Evolutionary conservation across 2,888 invertebrate genomes (phyloP).

Genomic region (Platerodrilus igneus): DNA sequence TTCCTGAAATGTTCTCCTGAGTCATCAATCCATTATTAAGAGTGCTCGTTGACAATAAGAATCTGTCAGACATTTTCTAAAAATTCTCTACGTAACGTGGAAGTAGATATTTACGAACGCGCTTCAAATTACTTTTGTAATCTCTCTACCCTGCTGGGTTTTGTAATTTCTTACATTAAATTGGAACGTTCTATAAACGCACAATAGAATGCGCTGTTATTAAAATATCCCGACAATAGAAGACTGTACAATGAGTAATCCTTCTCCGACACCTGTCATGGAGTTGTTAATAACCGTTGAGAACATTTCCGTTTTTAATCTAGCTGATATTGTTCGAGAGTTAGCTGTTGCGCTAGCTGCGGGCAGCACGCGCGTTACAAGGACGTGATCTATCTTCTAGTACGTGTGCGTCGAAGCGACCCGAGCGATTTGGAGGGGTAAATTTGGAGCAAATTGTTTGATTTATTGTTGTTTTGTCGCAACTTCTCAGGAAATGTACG

Average conservation of each 20-base stretch:
- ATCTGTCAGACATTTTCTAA: slow-evolving; percentile 16
- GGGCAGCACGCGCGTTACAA: slow-evolving; percentile 33
- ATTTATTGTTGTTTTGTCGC: slow-evolving; percentile 37
- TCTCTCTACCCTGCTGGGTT: slow-evolving; percentile 14
- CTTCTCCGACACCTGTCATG: slow-evolving; percentile 40
- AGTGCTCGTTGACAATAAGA: slow-evolving; percentile 19
- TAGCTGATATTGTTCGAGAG: slow-evolving; percentile 43
- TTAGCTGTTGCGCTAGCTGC: slow-evolving; percentile 38
- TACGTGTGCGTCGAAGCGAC: slow-evolving; percentile 37
- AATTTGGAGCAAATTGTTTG: slow-evolving; percentile 40
- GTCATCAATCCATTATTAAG: slow-evolving; percentile 26
- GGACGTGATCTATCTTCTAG: slow-evolving; percentile 36
- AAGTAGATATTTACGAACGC: slow-evolving; percentile 15
- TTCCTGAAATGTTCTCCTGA: slow-evolving; percentile 22
- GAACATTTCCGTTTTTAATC: slow-evolving; percentile 46
- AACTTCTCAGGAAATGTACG: slow-evolving; percentile 34
- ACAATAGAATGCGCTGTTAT: slow-evolving; percentile 19
- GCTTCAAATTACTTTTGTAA: slow-evolving; percentile 18
- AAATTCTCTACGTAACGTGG: slow-evolving; percentile 17
- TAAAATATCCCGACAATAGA: slow-evolving; percentile 24
- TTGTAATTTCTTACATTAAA: slow-evolving; percentile 21
- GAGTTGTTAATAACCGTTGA: slow-evolving; percentile 39
- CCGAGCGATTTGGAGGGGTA: slow-evolving; percentile 35
- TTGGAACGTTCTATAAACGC: slow-evolving; percentile 9
- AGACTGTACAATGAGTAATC: slow-evolving; percentile 24